These are phyloP conservation scores for Acromyrmex echinatior DNA, from an alignment of 1,140 invertebrate genomes.

Conservation along the genomic window DNA sequence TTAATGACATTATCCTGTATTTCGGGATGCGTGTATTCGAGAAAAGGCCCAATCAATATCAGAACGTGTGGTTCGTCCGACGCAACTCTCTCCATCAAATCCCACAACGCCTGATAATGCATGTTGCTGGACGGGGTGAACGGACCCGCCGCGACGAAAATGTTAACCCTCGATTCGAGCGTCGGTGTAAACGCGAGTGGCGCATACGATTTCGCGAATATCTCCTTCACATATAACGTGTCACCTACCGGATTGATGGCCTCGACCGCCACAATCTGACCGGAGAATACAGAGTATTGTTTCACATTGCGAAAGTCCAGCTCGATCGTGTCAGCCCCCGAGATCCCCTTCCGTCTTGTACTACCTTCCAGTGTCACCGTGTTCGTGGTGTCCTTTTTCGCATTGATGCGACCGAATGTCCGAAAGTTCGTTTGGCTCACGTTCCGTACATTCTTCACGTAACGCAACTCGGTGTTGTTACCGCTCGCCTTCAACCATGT, in stretches of 20 bases:
- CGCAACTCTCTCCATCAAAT: constrained; percentile 90
- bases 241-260: constrained; percentile 91
- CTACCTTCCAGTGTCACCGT: constrained; percentile 91
- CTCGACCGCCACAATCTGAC: constrained; percentile 92
- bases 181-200: constrained; percentile 73
- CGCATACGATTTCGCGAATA: constrained; percentile 87
- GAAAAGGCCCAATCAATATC: constrained; percentile 94
- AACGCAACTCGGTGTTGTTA: constrained; percentile 64
- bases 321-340: constrained; percentile 78
- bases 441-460: constrained; percentile 74
- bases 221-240: constrained; percentile 89
- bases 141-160: constrained; percentile 94
- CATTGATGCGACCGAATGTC: constrained; percentile 87
- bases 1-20: constrained; percentile 87
- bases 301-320: constrained; percentile 89
- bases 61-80: constrained; percentile 92
- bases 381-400: constrained; percentile 34
- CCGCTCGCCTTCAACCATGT: constrained; percentile 69
- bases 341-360: constrained; percentile 83
- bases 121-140: constrained; percentile 93
- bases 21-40: constrained; percentile 90
- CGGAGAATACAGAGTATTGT: constrained; percentile 93
- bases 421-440: constrained; percentile 83
- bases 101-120: constrained; percentile 93
- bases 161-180: constrained; percentile 86